Evolutionary conservation across 2,888 invertebrate species (phyloP).

Genomic region (Cerastis leucographa): DNA sequence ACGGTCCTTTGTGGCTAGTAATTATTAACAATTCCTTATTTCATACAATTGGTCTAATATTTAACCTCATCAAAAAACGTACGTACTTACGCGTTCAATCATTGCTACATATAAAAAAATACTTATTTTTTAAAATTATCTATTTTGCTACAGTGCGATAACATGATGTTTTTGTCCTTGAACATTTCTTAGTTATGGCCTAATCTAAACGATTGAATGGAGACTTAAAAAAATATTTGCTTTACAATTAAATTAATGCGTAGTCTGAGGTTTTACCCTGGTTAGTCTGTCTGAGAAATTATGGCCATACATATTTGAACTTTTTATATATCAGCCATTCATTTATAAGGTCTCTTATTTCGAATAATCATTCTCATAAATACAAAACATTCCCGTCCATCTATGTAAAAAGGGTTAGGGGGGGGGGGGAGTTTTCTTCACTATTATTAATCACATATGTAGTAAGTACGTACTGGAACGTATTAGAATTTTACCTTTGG

Average conservation of each 20-base stretch:
- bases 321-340: not conserved
- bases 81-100: not conserved
- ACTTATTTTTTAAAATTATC: not conserved
- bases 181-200: slow-evolving; percentile 9
- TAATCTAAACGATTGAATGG: not conserved
- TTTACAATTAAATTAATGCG: not conserved
- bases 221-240: not conserved
- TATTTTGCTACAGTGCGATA: slow-evolving; percentile 22
- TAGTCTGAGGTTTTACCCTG: not conserved
- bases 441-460: not conserved
- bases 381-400: not conserved
- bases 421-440: not conserved
- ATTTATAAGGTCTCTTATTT: not conserved
- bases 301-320: not conserved
- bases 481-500: not conserved
- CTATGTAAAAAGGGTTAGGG: not conserved
- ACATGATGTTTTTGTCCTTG: slow-evolving; percentile 28
- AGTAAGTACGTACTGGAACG: too few relatives aligned
- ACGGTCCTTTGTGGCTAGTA: not conserved
- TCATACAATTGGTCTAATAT: not conserved
- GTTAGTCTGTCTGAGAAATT: not conserved
- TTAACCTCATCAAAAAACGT: not conserved
- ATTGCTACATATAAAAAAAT: slow-evolving; percentile 1
- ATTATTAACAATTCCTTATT: not conserved
- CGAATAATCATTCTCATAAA: not conserved